Percentiles rank a stretch among this genome's conserved stretches.
These are phyloP conservation scores for Caenorhabditis sp. DNA, from an alignment of 2,888 invertebrate genomes.

Conservation along the genomic window DNA sequence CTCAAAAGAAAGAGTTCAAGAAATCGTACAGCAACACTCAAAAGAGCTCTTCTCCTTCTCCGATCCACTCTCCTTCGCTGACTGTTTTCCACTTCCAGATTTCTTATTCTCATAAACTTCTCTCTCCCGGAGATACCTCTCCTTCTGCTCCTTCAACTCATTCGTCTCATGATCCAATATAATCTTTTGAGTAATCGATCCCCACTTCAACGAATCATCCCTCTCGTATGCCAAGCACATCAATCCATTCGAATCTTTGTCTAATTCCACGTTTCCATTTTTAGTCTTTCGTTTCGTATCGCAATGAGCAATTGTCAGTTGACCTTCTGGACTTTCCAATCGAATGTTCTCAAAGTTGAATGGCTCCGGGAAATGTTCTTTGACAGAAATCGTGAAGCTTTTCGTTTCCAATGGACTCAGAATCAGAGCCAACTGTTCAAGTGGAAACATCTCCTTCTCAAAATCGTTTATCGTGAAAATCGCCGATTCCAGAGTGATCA, in stretches of 20 bases:
- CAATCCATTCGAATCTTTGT: conserved; percentile 5
- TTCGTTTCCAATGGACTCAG: conserved; percentile 31
- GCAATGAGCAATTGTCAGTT: conserved; percentile 38
- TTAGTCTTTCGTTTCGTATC: conserved; percentile 1
- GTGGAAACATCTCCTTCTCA: conserved; percentile 1
- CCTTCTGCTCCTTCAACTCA: conserved; percentile 19
- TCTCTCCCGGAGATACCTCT: conserved; percentile 21
- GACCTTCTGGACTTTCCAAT: conserved; percentile 23
- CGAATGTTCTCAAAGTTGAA: conserved; percentile 12
- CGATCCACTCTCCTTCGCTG: conserved; percentile 12
- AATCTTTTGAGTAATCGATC: conserved; percentile 15
- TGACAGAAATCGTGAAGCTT: conserved; percentile 21
- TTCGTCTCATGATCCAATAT: conserved; percentile 1
- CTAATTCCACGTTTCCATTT: conserved; percentile 4
- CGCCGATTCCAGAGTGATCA: conserved; percentile 24
- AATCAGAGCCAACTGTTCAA: conserved; percentile 17
- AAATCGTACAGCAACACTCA: conserved; percentile 17
- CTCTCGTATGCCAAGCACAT: conserved; percentile 13
- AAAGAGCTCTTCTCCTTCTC: conserved; percentile 1
- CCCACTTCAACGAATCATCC: conserved; percentile 15
- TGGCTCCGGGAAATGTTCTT: conserved; percentile 6
- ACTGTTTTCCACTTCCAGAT: not conserved
- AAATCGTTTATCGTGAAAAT: conserved; percentile 19
- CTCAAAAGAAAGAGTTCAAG: not conserved
- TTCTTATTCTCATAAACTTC: conserved; percentile 14